Evolutionary conservation across 2,888 invertebrate species (phyloP).

Genomic region (Heliconius charithonia): DNA sequence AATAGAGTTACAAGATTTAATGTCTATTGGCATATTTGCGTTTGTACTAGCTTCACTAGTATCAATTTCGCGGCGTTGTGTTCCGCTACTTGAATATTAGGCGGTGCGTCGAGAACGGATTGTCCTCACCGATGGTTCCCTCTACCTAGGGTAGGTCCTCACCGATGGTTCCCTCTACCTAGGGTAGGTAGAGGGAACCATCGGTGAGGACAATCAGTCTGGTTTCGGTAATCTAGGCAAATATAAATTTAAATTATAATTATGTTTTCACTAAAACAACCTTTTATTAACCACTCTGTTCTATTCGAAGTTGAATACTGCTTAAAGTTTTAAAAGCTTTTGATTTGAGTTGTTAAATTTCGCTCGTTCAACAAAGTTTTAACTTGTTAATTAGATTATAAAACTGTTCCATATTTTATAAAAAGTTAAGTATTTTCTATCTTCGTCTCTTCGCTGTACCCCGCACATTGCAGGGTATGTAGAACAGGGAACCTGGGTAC

Average conservation of each 20-base stretch:
- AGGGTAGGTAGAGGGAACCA: too few species aligned
- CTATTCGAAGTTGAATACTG: neutral
- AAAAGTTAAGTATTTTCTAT: neutral
- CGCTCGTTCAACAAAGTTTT: neutral
- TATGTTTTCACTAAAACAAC: neutral
- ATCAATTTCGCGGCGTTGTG: neutral
- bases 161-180: too few species aligned
- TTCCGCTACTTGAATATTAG: neutral
- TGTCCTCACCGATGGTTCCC: too few species aligned
- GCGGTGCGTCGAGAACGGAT: neutral
- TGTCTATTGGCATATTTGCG: too few species aligned
- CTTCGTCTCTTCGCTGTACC: neutral
- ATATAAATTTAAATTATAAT: neutral
- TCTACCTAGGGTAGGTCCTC: too few species aligned
- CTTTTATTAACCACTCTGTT: neutral
- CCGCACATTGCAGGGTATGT: neutral
- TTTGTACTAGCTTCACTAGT: neutral
- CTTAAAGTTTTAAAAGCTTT: constrained; percentile 6
- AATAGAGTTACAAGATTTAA: too few species aligned
- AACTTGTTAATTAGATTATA: neutral
- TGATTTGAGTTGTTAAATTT: constrained; percentile 3
- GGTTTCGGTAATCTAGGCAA: too few species aligned
- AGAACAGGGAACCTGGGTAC: too few species aligned
- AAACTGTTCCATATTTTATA: neutral
- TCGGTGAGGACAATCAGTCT: too few species aligned